Base-by-base conservation (phyloP, 2,797 vertebrate genomes). In the Lophius americanus region DNA sequence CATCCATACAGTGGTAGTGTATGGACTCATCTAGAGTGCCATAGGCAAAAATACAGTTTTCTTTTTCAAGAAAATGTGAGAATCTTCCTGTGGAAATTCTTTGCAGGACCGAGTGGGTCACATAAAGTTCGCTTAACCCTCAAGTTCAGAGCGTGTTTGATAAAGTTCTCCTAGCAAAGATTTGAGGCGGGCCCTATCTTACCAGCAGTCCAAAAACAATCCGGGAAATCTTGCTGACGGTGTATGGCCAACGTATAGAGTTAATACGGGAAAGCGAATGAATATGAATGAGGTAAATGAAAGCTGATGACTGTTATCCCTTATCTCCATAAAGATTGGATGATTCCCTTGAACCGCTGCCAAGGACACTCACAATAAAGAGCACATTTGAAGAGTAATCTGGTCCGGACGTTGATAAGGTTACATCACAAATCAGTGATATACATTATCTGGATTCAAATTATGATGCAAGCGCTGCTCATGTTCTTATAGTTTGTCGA, bases 261-360 rank as follows among this genome's bases (percentile, higher is more conserved):
- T 85, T 85, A 85, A 90, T 78, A 77, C 42, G 68, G 68, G 83
- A 57, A 77, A 51, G 82, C 82, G 87, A 69, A 89, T 92, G 89
- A 91, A 93, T 92, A 91, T 91, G 85, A 88, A 92, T 90, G 86
- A 90, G 88, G 78, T 76, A 84, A 89, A 89, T 88, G 87, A 89
- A 88, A 89, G 89, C 85, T 88, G 86, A 91, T 88, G 83, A 87
- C 86, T 86, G 87, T 84, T 90, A 83, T 88, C 86, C 81, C 85
- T 93, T 92, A 93, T 93, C 93, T 89, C 84, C 82, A 77, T 83
- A 85, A 86, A 92, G 90, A 93, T 92, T 90, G 92, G 79, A 88
- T 84, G 59, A 77, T 81, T 92, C 81, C 91, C 88, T 89, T 92
- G 88, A 93, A 93, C 86, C 79, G 76, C 77, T 64, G 67, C 78